Evolutionary conservation across 2,797 vertebrate species (phyloP), one percentile per base, ranked within the genome.

Genomic region (Danionella dracula): DNA sequence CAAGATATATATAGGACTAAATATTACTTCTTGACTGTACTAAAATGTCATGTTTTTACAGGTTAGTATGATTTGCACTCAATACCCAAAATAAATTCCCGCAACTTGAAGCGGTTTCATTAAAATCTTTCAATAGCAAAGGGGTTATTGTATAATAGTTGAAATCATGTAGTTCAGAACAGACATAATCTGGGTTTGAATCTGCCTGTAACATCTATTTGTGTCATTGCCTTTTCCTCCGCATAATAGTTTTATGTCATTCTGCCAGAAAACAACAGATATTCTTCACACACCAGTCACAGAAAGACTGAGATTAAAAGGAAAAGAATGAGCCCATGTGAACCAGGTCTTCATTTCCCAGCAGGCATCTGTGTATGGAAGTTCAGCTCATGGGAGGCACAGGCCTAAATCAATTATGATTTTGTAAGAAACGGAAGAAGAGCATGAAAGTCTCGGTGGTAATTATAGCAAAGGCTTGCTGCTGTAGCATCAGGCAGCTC

Each of bases 381-480:
- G 70, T 35, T 53, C 29, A 2, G 37, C 68, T 61, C 8, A 49
- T 63, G 70, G 76, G 63, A 60, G 42, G 2, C 21, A 51, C 46
- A 71, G 62, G 44, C 70, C 74, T 75, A 75, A 66, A 79, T 81
- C 76, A 77, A 78, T 81, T 75, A 79, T 72, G 59, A 55, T 53
- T 37, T 70, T 50, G 54, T 55, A 64, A 57, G 68, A 71, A 65
- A 70, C 62, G 40, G 50, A 70, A 53, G 66, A 67, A 50, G 55
- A 50, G 56, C 54, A 74, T 69, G 45, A 55, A 72, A 70, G 55
- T 70, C 60, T 81, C 74, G 64, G 62, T 54, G 53, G 81, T 88
- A 89, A 90, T 88, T 87, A 90, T 83, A 87, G 81, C 81, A 44
- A 79, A 80, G 84, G 77, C 59, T 51, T 58, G 38, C 41, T 19